phyloP scores from a whole-genome alignment of 2,888 invertebrate genomes.

The Maniola hyperantus region DNA sequence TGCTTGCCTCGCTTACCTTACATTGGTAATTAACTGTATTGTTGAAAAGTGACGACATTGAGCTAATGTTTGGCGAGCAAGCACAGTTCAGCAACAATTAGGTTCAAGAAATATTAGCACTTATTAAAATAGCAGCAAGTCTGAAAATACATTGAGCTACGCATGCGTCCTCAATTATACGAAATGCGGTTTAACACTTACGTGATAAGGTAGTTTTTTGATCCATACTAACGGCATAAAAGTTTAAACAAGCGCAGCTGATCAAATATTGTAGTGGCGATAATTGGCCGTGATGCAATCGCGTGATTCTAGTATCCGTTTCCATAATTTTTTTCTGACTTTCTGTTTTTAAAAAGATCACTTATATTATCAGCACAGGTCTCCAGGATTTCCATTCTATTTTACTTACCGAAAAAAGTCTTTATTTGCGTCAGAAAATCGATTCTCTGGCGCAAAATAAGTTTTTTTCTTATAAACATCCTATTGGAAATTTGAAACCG shows the following conservation, averaged over 20 bases:
- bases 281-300: constrained; percentile 81
- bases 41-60: constrained; percentile 61
- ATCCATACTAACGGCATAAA: constrained; percentile 41
- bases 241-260: constrained; percentile 72
- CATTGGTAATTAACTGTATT: constrained; percentile 62
- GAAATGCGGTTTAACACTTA: constrained; percentile 40
- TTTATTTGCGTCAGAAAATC: neutral
- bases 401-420: neutral
- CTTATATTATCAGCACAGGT: neutral
- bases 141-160: constrained; percentile 49
- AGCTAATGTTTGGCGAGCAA: constrained; percentile 66
- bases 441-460: too few species aligned
- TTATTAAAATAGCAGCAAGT: constrained; percentile 49
- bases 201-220: constrained; percentile 41
- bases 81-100: constrained; percentile 52
- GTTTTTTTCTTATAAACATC: too few species aligned
- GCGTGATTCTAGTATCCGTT: constrained; percentile 64
- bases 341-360: constrained; percentile 29
- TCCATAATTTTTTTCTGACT: constrained; percentile 39
- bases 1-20: constrained; percentile 53
- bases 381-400: neutral
- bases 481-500: too few species aligned
- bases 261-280: constrained; percentile 80
- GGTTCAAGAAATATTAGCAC: constrained; percentile 45
- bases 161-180: constrained; percentile 19